phyloP scores from a whole-genome alignment of 2,113 vertebrate species.

The Dicerorhinus sumatrensis region DNA sequence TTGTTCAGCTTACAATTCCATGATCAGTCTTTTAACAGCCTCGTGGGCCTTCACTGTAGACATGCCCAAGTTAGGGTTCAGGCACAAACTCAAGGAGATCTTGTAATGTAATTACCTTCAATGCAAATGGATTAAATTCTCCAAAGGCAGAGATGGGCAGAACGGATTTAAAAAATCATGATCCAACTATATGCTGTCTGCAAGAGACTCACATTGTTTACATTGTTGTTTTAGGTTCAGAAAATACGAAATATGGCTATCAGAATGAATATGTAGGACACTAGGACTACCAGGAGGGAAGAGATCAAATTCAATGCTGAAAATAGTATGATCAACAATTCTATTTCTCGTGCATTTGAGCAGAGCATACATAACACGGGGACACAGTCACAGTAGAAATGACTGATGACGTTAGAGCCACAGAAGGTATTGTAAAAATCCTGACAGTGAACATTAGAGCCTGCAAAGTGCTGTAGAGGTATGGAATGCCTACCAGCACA shows the following conservation, averaged over 20 bases:
- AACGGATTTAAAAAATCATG: neutral
- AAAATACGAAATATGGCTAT: too few species aligned
- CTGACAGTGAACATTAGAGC: constrained; percentile 59
- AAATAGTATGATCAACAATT: too few species aligned
- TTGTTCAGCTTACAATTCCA: neutral
- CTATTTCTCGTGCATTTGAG: too few species aligned
- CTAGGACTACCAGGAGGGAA: too few species aligned
- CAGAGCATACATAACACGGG: too few species aligned
- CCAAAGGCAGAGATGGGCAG: neutral
- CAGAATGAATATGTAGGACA: too few species aligned
- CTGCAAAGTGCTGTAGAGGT: constrained; percentile 41
- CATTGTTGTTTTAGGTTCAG: neutral
- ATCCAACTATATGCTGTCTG: neutral
- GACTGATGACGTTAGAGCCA: too few species aligned
- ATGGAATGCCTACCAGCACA: constrained; percentile 40
- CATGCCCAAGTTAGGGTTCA: neutral
- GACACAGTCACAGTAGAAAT: too few species aligned
- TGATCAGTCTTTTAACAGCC: neutral
- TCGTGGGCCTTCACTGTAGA: neutral
- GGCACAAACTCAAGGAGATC: neutral
- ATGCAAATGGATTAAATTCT: neutral
- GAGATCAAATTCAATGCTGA: too few species aligned
- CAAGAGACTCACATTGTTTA: neutral
- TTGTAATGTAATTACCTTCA: neutral
- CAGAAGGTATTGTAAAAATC: too few species aligned